Conservation (phyloP, 2,797 vertebrate genomes). For the Oreochromis mossambicus region DNA sequence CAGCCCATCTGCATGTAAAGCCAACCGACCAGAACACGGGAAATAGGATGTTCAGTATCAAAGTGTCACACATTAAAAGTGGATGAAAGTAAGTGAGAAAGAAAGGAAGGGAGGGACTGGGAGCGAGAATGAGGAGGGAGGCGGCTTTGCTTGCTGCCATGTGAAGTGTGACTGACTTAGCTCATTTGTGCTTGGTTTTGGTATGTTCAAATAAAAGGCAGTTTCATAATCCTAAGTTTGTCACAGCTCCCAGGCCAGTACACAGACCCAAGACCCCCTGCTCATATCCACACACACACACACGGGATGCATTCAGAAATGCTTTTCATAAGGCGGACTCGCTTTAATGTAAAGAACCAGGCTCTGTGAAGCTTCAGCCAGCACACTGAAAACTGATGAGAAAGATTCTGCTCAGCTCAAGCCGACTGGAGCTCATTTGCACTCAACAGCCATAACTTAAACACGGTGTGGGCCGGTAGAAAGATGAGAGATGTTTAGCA, state of each 20-base stretch:
- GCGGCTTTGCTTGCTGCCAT: constrained; percentile 32
- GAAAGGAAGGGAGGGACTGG: constrained; percentile 5
- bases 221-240: constrained; percentile 56
- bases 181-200: constrained; percentile 49
- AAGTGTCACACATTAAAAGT: constrained; percentile 66
- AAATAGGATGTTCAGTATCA: constrained; percentile 70
- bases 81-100: constrained; percentile 55
- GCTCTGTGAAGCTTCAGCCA: constrained; percentile 34
- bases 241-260: constrained; percentile 53
- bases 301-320: constrained; percentile 34
- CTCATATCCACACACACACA: constrained; percentile 29
- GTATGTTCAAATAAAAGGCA: constrained; percentile 51
- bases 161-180: constrained; percentile 62
- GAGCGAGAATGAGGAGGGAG: constrained; percentile 6
- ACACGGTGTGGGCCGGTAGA: constrained; percentile 17
- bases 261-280: constrained; percentile 43
- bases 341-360: constrained; percentile 45
- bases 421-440: constrained; percentile 43
- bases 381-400: constrained; percentile 23
- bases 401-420: constrained; percentile 21
- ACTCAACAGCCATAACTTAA: constrained; percentile 30
- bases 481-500: constrained; percentile 34
- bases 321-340: constrained; percentile 18
- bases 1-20: constrained; percentile 63
- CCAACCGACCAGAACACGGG: constrained; percentile 61